Evolutionary conservation across 2,888 invertebrate species (phyloP), one percentile per base, ranked within the genome.

Genomic region (Shargacucullia verbasci): DNA sequence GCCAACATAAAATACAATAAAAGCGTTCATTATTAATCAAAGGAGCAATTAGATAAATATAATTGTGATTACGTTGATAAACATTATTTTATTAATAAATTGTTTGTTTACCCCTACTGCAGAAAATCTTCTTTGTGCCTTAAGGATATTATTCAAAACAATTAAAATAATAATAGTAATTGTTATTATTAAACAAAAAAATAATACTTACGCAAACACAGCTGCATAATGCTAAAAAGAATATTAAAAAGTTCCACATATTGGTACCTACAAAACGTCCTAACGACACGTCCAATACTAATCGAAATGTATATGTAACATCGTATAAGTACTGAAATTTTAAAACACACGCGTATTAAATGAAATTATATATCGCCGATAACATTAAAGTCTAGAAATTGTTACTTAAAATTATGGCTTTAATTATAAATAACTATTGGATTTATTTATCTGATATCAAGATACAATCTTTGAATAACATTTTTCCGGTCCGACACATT

Each of bases 301-400:
- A 59, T 59, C 52, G 7, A 49, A 67, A 53, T 13, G 6, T 11
- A 46, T 49, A 43, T 31, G 31, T 40, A 29, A 35, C 73, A 15
- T 38, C 60, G 41, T 67, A 49, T 67, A 67, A 67, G 72, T 67
- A 72, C 73, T 14, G 45, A 12, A 38, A 31, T 29, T 33, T 37
- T 50, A 35, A 45, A 53, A 59, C 38, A 71, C 38, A 44, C 34
- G 10, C 46, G 12, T 56, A 70, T 67, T 59, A 72, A 49, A 54
- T 12, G 33, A 46, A 72, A 67, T 72, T 67, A 49, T 7, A 10
- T 38, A 43, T 67, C 29, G 29, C 14, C 15, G 70, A 73, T 54
- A 61, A 29, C 49, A 69, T 25, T 49, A 46, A 44, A 56, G 38
- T 52, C 54, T 43, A 41, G 56, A 46, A 34, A 40, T 39, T 54